Evolutionary conservation across 2,888 invertebrate species (phyloP), one percentile per base, ranked within the genome.

Genomic region (Drosophila stalkeri): DNA sequence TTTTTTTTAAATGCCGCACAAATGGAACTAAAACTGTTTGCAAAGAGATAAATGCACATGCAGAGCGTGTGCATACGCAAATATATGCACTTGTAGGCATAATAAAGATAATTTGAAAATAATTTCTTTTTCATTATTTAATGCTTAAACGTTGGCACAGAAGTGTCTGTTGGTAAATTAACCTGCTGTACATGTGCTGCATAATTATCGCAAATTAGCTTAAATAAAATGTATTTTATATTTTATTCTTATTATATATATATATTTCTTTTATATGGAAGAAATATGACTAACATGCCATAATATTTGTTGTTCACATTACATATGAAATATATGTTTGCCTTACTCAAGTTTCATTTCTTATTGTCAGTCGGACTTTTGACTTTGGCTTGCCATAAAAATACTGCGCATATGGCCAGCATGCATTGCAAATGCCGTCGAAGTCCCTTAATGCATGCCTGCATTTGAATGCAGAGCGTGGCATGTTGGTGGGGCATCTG

Each of bases 11-110:
- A 31, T 41, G 27, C 23, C 51, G 56, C 56, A 39, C 69, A 78
- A 86, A 77, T 61, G 67, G 70, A 78, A 44, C 55, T 39, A 65
- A 72, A 66, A 65, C 71, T 64, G 68, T 70, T 77, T 70, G 60
- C 67, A 46, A 49, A 47, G 27, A 49, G 51, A 51, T 57, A 66
- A 39, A 31, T 72, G 27, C 59, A 43, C 44, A 23, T 23, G 39
- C 35, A 35, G 18, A 8, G 51, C 18, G n/a, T 33, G 51, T 18
- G 7, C 31, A 18, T 18, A 23, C 11, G 11, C 11, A 49, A 12
- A 31, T 14, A 41, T 60, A n/a, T n/a, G 43, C 47, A 39, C 16
- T 2, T 8, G n/a, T 41, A n/a, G n/a, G n/a, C 41, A 2, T 41
- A n/a, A n/a, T 41, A 41, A 3, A n/a, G 69, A 56, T 64, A 49